Base-by-base conservation (phyloP, 2,113 vertebrate species). In the Eublepharis macularius region DNA sequence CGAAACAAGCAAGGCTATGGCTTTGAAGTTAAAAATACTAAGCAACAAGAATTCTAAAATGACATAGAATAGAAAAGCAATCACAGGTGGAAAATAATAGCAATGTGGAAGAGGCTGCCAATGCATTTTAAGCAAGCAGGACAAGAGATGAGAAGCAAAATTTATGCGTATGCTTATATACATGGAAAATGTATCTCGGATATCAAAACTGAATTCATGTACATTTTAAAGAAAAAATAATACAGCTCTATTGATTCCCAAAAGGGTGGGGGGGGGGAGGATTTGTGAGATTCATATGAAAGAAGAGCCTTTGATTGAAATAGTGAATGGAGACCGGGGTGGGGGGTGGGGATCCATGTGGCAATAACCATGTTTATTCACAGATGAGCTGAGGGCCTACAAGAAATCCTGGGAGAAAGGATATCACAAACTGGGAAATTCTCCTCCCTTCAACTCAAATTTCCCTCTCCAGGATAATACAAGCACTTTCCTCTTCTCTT, bases 111-210 rank as follows among this genome's bases (percentile, higher is more conserved):
- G 83, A 89, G 49, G 86, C 77, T 6, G 90, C 73, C 80, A 91
- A 94, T 45, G 47, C 54, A 84, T 13, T 90, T 1, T 45, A 94
- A 93, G 86, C 83, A 88, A 93, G 93, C 36, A 84, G 47, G 92
- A 80, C 17, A 79, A n/a, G 29, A 92, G 76, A 92, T 81, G 88
- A 82, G 90, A 85, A 93, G 87, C 82, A 94, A 83, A 92, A 93
- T 90, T 89, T 94, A 91, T 90, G 90, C 88, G 86, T 45, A 82
- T 11, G 26, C 12, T 84, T 69, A 36, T 81, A 57, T 0, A 1
- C 89, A 94, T 13, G 77, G 87, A 73, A 83, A 73, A 26, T 77
- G 2, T n/a, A 45, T 76, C 78, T 90, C 68, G 32, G 83, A 78
- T 36, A 68, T 2, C 34, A 32, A 90, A 87, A 88, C 19, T 86